These are phyloP conservation scores for Olivierus martensii DNA, from an alignment of 1,140 invertebrate species.

Conservation along the genomic window DNA sequence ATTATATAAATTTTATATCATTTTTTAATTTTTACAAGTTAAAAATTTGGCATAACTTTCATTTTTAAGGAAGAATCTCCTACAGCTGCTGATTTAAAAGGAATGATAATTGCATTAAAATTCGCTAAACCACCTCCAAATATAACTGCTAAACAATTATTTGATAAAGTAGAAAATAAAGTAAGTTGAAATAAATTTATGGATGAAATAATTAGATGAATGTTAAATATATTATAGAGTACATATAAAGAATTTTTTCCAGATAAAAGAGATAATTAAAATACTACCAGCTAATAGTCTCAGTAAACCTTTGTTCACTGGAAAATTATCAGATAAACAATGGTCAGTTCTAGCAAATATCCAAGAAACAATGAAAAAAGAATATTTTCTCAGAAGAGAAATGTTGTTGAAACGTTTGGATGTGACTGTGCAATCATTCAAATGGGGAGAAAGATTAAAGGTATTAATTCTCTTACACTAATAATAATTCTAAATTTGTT, in stretches of 20 bases:
- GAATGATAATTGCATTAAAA: conserved; percentile 57
- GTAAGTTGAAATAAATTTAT: conserved; percentile 22
- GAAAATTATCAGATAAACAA: conserved; percentile 56
- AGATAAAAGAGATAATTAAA: conserved; percentile 50
- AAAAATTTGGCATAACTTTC: no score
- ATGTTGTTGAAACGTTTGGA: conserved; percentile 80
- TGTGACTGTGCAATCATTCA: conserved; percentile 84
- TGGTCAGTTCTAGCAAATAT: conserved; percentile 58
- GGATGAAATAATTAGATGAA: no score
- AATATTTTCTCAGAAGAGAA: conserved; percentile 67
- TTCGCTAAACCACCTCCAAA: conserved; percentile 73
- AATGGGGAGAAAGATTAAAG: conserved; percentile 12
- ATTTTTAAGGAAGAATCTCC: conserved; percentile 56
- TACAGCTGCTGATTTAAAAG: conserved; percentile 57
- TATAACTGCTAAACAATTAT: conserved; percentile 57
- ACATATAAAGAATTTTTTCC: conserved; percentile 7
- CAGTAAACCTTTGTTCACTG: conserved; percentile 63
- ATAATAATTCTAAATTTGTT: no score
- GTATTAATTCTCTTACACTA: conserved; percentile 20
- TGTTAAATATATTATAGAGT: no score
- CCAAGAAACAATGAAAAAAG: conserved; percentile 55
- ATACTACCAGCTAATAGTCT: conserved; percentile 42
- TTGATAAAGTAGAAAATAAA: conserved; percentile 58
- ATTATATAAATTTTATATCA: no score
- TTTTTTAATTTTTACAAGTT: no score